These are phyloP conservation scores for Diorhabda carinulata DNA, from an alignment of 1,140 invertebrate species.

Conservation along the genomic window DNA sequence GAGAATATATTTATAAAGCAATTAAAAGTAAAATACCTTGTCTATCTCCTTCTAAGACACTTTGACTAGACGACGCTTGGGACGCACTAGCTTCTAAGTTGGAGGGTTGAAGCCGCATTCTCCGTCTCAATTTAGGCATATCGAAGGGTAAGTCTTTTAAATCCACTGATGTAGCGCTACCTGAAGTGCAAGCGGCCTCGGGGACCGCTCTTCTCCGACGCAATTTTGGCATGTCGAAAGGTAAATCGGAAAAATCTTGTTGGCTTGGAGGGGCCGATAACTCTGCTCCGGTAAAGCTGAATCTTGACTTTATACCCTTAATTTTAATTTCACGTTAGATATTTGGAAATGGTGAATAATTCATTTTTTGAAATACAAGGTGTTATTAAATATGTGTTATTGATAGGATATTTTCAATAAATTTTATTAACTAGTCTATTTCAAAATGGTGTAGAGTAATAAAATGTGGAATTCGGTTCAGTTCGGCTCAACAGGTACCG, in stretches of 20 bases:
- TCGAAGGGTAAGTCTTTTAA: slow-evolving; percentile 79
- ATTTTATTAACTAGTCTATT: no score
- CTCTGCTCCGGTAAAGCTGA: slow-evolving; percentile 47
- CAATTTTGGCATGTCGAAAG: slow-evolving; percentile 88
- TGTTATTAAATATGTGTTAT: no score
- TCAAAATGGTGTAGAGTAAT: no score
- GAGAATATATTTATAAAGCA: neutral
- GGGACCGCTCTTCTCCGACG: slow-evolving; percentile 62
- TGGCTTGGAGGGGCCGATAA: slow-evolving; percentile 41
- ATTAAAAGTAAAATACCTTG: slow-evolving; percentile 33
- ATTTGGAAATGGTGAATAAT: neutral
- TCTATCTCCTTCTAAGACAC: slow-evolving; percentile 66
- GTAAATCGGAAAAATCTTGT: slow-evolving; percentile 67
- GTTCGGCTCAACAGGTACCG: no score
- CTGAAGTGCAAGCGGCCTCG: slow-evolving; percentile 62
- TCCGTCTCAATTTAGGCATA: slow-evolving; percentile 79
- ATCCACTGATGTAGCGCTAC: slow-evolving; percentile 70
- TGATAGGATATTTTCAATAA: no score
- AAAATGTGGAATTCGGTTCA: no score
- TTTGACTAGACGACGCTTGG: slow-evolving; percentile 74
- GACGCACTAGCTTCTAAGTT: slow-evolving; percentile 65
- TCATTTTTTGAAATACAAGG: no score
- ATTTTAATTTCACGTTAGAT: neutral
- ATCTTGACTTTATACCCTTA: slow-evolving; percentile 59
- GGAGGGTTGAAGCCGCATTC: slow-evolving; percentile 54